phyloP scores from a whole-genome alignment of 2,888 invertebrate genomes.

The Belgica antarctica region DNA sequence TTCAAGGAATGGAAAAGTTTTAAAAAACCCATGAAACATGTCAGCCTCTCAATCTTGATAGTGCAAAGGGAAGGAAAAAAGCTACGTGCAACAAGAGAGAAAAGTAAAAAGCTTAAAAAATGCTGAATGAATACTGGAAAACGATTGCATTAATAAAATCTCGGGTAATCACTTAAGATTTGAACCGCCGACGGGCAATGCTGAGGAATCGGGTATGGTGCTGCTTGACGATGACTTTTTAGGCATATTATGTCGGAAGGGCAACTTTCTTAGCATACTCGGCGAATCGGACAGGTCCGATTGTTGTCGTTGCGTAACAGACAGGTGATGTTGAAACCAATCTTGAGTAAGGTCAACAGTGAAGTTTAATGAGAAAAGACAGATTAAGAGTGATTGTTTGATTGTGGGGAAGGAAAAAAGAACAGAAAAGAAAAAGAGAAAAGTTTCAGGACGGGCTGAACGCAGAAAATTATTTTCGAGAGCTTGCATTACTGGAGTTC shows the following conservation, averaged over 20 bases:
- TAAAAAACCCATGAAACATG: too few relatives aligned
- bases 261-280: conserved; percentile 34
- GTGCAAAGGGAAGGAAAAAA: too few relatives aligned
- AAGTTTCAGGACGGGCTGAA: not conserved
- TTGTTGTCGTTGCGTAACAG: conserved; percentile 39
- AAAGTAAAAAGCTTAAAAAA: not conserved
- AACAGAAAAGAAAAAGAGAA: conserved; percentile 34
- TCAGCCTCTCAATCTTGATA: too few relatives aligned
- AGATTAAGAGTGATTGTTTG: not conserved
- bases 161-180: conserved; percentile 11
- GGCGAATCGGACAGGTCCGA: conserved; percentile 39
- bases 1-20: too few relatives aligned
- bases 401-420: not conserved
- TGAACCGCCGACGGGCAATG: conserved; percentile 5
- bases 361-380: not conserved
- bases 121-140: not conserved
- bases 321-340: conserved; percentile 40
- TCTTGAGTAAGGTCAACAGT: too few relatives aligned
- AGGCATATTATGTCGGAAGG: conserved; percentile 37
- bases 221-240: conserved; percentile 39
- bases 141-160: not conserved
- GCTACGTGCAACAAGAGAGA: too few relatives aligned
- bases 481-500: conserved; percentile 37
- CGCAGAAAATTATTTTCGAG: conserved; percentile 36
- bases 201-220: conserved; percentile 18